phyloP scores from a whole-genome alignment of 2,888 invertebrate genomes.

The Drosophila monieri region DNA sequence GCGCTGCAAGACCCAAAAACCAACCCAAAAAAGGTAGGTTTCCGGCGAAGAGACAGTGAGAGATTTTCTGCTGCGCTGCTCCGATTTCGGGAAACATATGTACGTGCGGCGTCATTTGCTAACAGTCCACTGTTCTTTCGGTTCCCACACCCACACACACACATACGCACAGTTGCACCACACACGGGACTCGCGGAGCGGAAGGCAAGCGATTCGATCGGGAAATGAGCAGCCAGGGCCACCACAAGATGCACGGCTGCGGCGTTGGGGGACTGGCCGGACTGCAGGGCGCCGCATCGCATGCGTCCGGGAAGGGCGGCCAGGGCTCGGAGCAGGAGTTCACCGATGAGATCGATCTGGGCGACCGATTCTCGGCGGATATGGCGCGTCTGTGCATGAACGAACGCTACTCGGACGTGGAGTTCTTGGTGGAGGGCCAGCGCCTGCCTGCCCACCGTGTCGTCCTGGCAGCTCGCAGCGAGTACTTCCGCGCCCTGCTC shows the following conservation, averaged over 20 bases:
- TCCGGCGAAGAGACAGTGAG: not conserved
- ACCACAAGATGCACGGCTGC: slow-evolving; percentile 85
- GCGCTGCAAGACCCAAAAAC: not conserved
- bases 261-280: slow-evolving; percentile 54
- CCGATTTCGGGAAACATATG: not conserved
- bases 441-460: slow-evolving; percentile 85
- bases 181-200: not conserved
- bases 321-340: slow-evolving; percentile 69
- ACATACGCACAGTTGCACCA: not conserved
- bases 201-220: not conserved
- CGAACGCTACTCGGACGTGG: slow-evolving; percentile 95
- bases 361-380: slow-evolving; percentile 91
- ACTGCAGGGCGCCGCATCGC: slow-evolving; percentile 23
- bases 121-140: slow-evolving; percentile 1
- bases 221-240: slow-evolving; percentile 83
- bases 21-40: not conserved
- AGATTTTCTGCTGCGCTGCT: not conserved
- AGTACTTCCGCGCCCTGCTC: slow-evolving; percentile 95
- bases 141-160: not conserved
- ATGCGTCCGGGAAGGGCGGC: slow-evolving; percentile 82
- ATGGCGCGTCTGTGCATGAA: slow-evolving; percentile 93
- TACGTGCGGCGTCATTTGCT: slow-evolving; percentile 12
- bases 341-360: slow-evolving; percentile 86
- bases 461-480: slow-evolving; percentile 96
- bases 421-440: slow-evolving; percentile 91